A percentile compares a stretch with the other conserved stretches of the same genome.
Evolutionary conservation across 1,140 invertebrate species (phyloP).

Genomic region (Zaprionus ornatus): DNA sequence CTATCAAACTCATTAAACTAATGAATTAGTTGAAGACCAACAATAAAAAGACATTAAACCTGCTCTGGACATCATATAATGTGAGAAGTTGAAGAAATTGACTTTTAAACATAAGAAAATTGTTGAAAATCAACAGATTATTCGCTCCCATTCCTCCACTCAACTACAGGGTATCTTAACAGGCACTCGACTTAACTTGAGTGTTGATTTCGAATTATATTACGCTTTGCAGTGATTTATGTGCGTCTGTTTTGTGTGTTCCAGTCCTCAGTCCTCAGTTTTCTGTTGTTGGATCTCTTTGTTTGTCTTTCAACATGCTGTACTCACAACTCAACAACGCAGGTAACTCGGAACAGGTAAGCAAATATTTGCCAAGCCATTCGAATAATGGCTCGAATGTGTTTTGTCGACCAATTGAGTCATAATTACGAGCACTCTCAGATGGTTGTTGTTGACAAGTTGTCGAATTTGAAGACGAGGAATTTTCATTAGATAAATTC

Average conservation of each 20-base stretch:
- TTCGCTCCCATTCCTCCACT: not conserved
- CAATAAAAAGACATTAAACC: too few species aligned
- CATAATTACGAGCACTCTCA: constrained; percentile 41
- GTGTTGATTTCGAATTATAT: constrained; percentile 51
- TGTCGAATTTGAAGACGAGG: not conserved
- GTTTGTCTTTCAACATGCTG: constrained; percentile 37
- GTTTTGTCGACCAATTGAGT: constrained; percentile 48
- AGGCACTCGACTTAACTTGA: constrained; percentile 26
- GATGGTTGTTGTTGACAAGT: constrained; percentile 8
- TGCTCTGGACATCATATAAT: too few species aligned
- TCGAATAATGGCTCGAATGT: constrained; percentile 46
- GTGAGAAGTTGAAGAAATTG: too few species aligned
- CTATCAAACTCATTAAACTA: too few species aligned
- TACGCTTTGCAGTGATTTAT: constrained; percentile 38
- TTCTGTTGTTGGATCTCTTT: constrained; percentile 1
- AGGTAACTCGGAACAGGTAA: constrained; percentile 41
- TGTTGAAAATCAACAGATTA: not conserved
- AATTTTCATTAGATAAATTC: not conserved
- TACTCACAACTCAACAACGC: constrained; percentile 17
- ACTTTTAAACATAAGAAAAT: not conserved
- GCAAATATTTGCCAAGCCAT: constrained; percentile 55
- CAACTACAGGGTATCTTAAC: constrained; percentile 9
- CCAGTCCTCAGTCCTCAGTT: not conserved
- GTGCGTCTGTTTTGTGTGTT: constrained; percentile 13
- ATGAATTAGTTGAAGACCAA: too few species aligned